Conservation (phyloP, 2,888 invertebrate genomes). For the Magallana nippona region DNA sequence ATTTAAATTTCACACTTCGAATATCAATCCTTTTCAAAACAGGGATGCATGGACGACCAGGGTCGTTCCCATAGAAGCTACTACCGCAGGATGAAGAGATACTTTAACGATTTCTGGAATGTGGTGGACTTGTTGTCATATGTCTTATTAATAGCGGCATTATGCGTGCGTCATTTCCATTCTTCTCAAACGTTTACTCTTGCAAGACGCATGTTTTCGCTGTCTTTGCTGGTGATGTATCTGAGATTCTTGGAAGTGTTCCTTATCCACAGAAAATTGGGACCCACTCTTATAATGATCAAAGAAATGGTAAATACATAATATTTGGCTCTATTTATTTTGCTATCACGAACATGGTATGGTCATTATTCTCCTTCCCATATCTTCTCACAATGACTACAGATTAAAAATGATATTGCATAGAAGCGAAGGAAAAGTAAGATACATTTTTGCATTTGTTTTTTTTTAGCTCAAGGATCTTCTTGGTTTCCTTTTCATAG, state of each 20-base stretch:
- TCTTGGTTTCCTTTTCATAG: slow-evolving; percentile 32
- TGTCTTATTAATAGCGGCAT: not conserved
- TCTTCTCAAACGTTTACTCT: not conserved
- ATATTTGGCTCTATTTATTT: too few relatives aligned
- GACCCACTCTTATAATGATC: slow-evolving; percentile 44
- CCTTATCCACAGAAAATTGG: slow-evolving; percentile 36
- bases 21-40: too few relatives aligned
- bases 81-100: slow-evolving; percentile 20
- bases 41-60: not conserved
- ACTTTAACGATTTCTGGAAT: slow-evolving; percentile 43
- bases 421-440: too few relatives aligned
- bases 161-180: slow-evolving; percentile 8
- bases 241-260: slow-evolving; percentile 41
- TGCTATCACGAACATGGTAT: too few relatives aligned
- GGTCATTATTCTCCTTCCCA: too few relatives aligned
- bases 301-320: too few relatives aligned
- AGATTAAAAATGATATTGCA: too few relatives aligned
- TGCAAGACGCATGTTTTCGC: slow-evolving; percentile 40
- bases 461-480: slow-evolving; percentile 46
- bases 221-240: slow-evolving; percentile 40
- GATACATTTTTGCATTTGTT: too few relatives aligned
- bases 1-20: too few relatives aligned
- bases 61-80: slow-evolving; percentile 29
- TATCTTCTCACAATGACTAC: too few relatives aligned
- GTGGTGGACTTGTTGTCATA: slow-evolving; percentile 37